Evolutionary conservation across 1,140 invertebrate genomes (phyloP).

Genomic region (Yoshiicerus persimilis): DNA sequence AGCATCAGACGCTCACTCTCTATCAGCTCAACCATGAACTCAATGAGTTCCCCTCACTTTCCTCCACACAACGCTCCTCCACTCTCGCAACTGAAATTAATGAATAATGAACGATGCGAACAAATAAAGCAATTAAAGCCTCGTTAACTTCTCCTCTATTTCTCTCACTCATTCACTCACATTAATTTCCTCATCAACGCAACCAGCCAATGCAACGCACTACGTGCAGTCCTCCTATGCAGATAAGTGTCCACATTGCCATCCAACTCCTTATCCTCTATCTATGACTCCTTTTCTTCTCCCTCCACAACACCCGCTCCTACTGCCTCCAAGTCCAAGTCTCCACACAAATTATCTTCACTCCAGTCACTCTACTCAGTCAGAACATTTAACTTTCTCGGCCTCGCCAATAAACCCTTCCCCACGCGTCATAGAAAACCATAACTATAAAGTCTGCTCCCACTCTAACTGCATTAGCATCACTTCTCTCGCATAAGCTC

Average conservation of each 20-base stretch:
- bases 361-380: not conserved
- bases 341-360: not conserved
- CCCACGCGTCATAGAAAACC: not conserved
- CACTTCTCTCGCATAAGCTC: not conserved
- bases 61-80: not conserved
- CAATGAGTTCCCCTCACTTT: not conserved
- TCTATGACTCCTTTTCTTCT: not conserved
- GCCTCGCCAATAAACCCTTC: not conserved
- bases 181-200: conserved; percentile 47
- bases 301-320: not conserved
- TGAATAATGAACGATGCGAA: conserved; percentile 46
- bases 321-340: not conserved
- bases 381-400: not conserved
- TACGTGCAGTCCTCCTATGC: not conserved
- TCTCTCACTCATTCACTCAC: conserved; percentile 39
- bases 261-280: not conserved
- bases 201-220: not conserved
- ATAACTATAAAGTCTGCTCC: not conserved
- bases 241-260: not conserved
- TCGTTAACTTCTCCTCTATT: conserved; percentile 47
- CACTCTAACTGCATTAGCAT: not conserved
- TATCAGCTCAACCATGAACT: not conserved
- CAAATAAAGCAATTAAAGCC: conserved; percentile 50
- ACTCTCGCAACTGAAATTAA: conserved; percentile 42
- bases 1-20: not conserved